Conservation (phyloP, 1,140 invertebrate genomes). For the Tetranychus cinnabarinus region DNA sequence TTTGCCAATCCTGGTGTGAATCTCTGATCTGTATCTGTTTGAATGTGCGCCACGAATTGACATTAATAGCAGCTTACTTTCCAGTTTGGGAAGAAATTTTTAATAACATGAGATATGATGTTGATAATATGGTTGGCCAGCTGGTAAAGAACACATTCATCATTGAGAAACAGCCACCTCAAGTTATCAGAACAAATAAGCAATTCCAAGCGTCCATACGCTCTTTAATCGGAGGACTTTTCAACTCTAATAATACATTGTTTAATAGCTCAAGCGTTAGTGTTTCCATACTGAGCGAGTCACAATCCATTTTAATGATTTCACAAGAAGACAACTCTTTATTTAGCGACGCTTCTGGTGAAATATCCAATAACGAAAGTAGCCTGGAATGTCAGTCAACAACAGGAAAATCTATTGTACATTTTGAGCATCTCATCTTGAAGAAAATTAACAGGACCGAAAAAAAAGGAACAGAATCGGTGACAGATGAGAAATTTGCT, state of each 20-base stretch:
- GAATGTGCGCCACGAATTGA: no score
- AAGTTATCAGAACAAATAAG: slow-evolving; percentile 95
- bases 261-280: slow-evolving; percentile 71
- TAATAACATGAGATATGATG: neutral
- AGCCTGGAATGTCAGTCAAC: slow-evolving; percentile 82
- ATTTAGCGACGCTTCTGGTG: slow-evolving; percentile 50
- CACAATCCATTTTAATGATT: slow-evolving; percentile 50
- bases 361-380: slow-evolving; percentile 80
- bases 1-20: no score
- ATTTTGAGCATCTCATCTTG: slow-evolving; percentile 51
- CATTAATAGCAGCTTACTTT: no score
- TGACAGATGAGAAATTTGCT: slow-evolving; percentile 94
- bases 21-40: no score
- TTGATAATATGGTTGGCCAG: slow-evolving; percentile 4
- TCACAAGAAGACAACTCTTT: slow-evolving; percentile 42
- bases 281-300: slow-evolving; percentile 37
- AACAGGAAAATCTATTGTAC: slow-evolving; percentile 38
- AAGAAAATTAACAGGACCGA: slow-evolving; percentile 83
- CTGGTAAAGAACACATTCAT: slow-evolving; percentile 53
- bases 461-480: slow-evolving; percentile 33
- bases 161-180: slow-evolving; percentile 88
- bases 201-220: slow-evolving; percentile 75
- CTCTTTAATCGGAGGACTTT: slow-evolving; percentile 63
- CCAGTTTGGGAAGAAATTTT: no score
- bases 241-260: slow-evolving; percentile 45